Evolutionary conservation across 2,797 vertebrate species (phyloP).

Genomic region (Crossoptilon crossoptilon): DNA sequence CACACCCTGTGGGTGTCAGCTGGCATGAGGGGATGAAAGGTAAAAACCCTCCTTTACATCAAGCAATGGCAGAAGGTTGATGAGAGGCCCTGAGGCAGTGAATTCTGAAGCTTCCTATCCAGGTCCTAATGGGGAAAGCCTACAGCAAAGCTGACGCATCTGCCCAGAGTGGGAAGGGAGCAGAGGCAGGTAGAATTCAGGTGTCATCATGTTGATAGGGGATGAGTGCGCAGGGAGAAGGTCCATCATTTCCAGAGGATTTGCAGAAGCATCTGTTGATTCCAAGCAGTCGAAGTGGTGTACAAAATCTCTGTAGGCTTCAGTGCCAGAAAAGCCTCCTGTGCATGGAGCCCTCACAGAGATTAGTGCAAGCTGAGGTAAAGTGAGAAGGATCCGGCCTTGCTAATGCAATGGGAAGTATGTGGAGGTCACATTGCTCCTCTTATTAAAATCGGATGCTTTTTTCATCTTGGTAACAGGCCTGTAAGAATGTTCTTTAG

Average conservation of each 20-base stretch:
- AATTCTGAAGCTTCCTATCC: background rate
- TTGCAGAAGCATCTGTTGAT: background rate
- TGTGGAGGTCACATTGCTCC: constrained; percentile 40
- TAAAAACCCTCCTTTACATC: background rate
- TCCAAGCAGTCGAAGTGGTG: background rate
- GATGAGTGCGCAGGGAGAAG: background rate
- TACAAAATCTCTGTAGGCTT: background rate
- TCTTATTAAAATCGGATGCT: constrained; percentile 46
- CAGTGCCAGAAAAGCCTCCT: background rate
- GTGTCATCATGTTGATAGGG: background rate
- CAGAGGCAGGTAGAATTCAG: background rate
- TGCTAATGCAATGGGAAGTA: constrained; percentile 42
- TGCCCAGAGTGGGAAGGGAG: background rate
- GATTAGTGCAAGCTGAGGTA: constrained; percentile 17
- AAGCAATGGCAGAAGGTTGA: background rate
- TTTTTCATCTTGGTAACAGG: constrained; percentile 52
- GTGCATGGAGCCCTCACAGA: background rate
- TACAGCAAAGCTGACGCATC: background rate
- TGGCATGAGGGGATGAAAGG: background rate
- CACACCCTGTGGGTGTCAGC: background rate
- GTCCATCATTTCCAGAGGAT: background rate
- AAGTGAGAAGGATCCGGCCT: constrained; percentile 44
- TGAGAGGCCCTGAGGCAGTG: background rate
- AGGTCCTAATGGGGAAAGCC: background rate
- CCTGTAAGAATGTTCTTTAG: constrained; percentile 5